Conservation (phyloP, 2,888 invertebrate genomes). For the Pachydiplax longipennis region DNA sequence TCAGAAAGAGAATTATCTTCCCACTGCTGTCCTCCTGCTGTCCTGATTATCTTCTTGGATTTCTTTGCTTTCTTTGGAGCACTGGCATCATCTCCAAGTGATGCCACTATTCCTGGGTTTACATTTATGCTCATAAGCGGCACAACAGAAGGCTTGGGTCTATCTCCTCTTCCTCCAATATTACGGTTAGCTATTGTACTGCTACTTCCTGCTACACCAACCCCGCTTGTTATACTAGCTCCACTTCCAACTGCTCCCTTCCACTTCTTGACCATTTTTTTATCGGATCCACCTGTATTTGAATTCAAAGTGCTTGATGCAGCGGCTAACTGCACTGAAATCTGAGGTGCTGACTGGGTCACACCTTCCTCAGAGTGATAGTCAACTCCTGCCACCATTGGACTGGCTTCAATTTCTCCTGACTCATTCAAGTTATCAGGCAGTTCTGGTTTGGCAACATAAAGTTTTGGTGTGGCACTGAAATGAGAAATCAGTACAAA, state of each 20-base stretch:
- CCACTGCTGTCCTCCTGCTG: constrained; percentile 95
- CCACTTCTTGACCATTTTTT: constrained; percentile 21
- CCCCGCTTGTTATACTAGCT: neutral
- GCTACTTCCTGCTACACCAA: neutral
- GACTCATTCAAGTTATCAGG: neutral
- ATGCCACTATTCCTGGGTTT: constrained; percentile 63
- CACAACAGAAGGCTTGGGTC: neutral
- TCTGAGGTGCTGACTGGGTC: neutral
- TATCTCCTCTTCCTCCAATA: constrained; percentile 3
- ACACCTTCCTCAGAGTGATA: constrained; percentile 2
- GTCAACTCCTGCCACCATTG: neutral
- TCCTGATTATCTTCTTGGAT: constrained; percentile 80
- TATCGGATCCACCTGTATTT: neutral
- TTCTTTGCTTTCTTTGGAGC: constrained; percentile 66
- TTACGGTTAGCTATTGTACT: neutral
- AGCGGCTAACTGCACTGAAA: neutral
- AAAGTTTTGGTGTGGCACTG: constrained; percentile 61
- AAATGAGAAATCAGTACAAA: constrained; percentile 48
- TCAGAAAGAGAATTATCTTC: constrained; percentile 93
- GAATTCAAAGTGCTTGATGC: neutral
- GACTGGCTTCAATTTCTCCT: neutral
- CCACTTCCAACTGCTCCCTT: neutral
- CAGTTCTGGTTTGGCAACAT: constrained; percentile 57
- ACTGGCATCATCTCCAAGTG: constrained; percentile 67
- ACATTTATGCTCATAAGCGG: constrained; percentile 20